These are phyloP conservation scores for Sebastes schlegelii DNA, from an alignment of 2,113 vertebrate species.

Conservation along the genomic window DNA sequence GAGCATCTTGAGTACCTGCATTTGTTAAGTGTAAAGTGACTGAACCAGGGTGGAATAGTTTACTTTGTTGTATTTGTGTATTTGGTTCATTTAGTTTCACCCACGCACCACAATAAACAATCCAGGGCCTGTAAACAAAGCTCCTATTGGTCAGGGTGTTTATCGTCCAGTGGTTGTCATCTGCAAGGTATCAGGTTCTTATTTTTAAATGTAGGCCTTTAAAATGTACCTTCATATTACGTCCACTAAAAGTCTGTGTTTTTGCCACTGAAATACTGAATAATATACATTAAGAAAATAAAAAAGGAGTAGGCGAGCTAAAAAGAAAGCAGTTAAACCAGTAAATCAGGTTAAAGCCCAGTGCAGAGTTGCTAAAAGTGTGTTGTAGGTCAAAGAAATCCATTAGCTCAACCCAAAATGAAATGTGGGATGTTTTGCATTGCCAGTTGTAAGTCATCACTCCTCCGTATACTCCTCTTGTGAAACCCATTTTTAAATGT, in stretches of 20 bases:
- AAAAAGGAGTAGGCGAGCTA: neutral
- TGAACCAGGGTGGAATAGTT: neutral
- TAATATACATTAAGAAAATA: neutral
- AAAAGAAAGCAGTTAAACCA: slow-evolving; percentile 22
- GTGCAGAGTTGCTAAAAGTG: neutral
- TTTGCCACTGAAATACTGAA: neutral
- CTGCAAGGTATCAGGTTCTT: neutral
- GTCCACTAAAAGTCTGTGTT: no score
- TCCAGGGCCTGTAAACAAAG: neutral
- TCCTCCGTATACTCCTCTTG: neutral
- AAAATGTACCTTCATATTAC: neutral
- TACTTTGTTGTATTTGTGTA: slow-evolving; percentile 17
- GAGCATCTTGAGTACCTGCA: neutral
- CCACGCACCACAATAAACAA: slow-evolving; percentile 12
- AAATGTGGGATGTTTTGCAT: slow-evolving; percentile 12
- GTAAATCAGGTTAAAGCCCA: slow-evolving; percentile 40
- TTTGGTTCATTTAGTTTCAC: slow-evolving; percentile 42
- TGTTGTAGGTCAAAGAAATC: slow-evolving; percentile 21
- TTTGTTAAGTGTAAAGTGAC: neutral
- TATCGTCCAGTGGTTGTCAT: neutral
- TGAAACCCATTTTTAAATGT: slow-evolving; percentile 21
- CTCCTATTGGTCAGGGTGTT: neutral
- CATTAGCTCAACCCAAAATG: slow-evolving; percentile 9
- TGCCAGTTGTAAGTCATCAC: slow-evolving; percentile 6
- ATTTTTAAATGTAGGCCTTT: neutral